Base-by-base conservation (phyloP, 2,113 vertebrate genomes). In the Speoplatyrhinus poulsoni region DNA sequence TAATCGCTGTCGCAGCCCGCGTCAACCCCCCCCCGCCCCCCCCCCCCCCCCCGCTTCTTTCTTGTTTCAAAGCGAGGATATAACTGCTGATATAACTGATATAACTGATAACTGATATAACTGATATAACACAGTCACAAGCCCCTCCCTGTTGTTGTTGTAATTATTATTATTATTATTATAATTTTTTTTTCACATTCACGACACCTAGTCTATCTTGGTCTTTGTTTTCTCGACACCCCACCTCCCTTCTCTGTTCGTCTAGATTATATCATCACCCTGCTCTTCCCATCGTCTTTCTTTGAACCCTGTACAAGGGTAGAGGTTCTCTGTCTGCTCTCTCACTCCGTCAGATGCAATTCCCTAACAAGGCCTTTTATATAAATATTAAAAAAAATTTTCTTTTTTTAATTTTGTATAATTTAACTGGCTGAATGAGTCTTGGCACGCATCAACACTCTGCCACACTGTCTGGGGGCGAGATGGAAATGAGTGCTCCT, bases 291-390 rank as follows among this genome's bases (percentile, higher is more conserved):
- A 7, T 47, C 49, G 60, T 32, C 69, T 32, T 50, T 49, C 53
- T n/a, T 32, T 12, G 46, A 58, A 11, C 32, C 36, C 62, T 46
- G 54, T 10, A 5, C 0, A 9, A 11, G 7, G 9, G 17, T 13
- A 60, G 71, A 33, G 49, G 60, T 79, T 80, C 76, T 80, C 63
- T 53, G 74, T 79, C 79, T 84, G 60, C 19, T 64, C 67, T 75
- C 77, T 13, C 10, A 65, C 66, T 69, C 70, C 79, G 85, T 85
- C 80, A 83, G 60, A 78, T 68, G 85, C 81, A 85, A 89, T 88
- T 90, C 72, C 74, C 80, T 77, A 82, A 79, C 63, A 67, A 80
- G 83, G 72, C 2, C 26, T 26, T 26, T 26, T 3, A 26, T 26
- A 26, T 26, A 26, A 26, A 26, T 26, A 26, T 26, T 26, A n/a